Base-by-base conservation (phyloP, 2,888 invertebrate species). In the Allygus modestus region DNA sequence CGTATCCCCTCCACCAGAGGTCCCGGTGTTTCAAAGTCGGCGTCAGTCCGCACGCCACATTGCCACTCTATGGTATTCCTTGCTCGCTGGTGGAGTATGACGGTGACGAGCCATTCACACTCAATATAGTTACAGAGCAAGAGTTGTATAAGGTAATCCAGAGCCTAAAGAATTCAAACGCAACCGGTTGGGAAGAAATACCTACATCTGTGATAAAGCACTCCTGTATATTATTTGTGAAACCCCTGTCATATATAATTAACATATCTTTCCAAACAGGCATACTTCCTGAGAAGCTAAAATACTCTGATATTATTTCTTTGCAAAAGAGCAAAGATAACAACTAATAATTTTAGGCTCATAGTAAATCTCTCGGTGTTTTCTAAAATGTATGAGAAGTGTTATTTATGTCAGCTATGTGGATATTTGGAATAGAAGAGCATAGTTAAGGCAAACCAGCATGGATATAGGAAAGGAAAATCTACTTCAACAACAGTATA, bases 361-460 rank as follows among this genome's bases (percentile, higher is more conserved):
- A 61, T 61, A 23, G 61, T 61, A 4, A 61, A 61, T 15, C 61
- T 61, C 7, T 61, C 61, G 1, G 15, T 61, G 7, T 61, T 61
- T 15, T 61, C 61, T 7, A 61, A 61, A 61, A 61, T 61, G 2
- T 61, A 61, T 61, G 61, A 61, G 28, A 61, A 23, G 15, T 61
- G 61, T 61, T 61, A 11, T 20, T 61, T 61, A 23, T 1, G 17
- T 23, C 61, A 61, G 28, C 28, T 61, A 28, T 11, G 61, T 23
- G 20, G 15, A 61, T 61, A 28, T 28, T 9, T 61, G 2, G 61
- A 61, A 61, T 2, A 23, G 20, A 23, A 9, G 11, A 23, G 28
- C 2, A 61, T 61, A 11, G 1, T 61, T 11, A 11, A 61, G 15
- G 61, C 17, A 1, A 61, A 61, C 20, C 61, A 61, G 28, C 61